Conservation (phyloP, 2,797 vertebrate genomes). For the Tiaroga cobitis region DNA sequence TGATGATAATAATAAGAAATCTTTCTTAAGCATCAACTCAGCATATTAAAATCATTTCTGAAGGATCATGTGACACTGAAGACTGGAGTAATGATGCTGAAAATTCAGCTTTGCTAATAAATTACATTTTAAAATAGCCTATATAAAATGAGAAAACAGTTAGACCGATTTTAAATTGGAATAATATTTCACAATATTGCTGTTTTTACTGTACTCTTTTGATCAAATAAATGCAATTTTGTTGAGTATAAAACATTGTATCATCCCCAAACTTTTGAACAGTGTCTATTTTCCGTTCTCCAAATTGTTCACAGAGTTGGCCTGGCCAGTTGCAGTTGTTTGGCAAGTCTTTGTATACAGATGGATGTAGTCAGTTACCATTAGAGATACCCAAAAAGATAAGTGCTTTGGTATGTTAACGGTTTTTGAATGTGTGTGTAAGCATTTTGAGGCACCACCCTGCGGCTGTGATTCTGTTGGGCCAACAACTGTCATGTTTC, state of each 20-base stretch:
- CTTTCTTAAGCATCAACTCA: too few relatives aligned
- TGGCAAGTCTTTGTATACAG: neutral
- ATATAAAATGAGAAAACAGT: neutral
- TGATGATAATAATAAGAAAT: too few relatives aligned
- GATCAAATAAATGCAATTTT: neutral
- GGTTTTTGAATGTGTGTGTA: neutral
- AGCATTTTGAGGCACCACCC: slow-evolving; percentile 50
- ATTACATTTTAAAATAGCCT: neutral
- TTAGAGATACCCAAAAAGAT: neutral
- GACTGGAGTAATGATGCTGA: neutral
- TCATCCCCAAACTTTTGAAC: neutral
- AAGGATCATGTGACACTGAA: neutral
- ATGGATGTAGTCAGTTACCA: slow-evolving; percentile 27
- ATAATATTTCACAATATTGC: neutral
- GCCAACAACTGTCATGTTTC: slow-evolving; percentile 64
- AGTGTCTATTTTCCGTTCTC: neutral
- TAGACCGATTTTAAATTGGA: neutral
- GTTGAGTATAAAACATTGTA: neutral
- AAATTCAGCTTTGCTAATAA: neutral
- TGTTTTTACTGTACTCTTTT: neutral
- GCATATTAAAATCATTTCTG: too few relatives aligned
- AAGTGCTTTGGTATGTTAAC: slow-evolving; percentile 66
- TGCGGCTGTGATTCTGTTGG: slow-evolving; percentile 58
- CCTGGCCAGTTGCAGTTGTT: neutral
- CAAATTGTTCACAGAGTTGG: neutral